A percentile compares a stretch with the other conserved stretches of the same genome.
phyloP scores from a whole-genome alignment of 2,797 vertebrate genomes.

The Cirrhinus mrigala region DNA sequence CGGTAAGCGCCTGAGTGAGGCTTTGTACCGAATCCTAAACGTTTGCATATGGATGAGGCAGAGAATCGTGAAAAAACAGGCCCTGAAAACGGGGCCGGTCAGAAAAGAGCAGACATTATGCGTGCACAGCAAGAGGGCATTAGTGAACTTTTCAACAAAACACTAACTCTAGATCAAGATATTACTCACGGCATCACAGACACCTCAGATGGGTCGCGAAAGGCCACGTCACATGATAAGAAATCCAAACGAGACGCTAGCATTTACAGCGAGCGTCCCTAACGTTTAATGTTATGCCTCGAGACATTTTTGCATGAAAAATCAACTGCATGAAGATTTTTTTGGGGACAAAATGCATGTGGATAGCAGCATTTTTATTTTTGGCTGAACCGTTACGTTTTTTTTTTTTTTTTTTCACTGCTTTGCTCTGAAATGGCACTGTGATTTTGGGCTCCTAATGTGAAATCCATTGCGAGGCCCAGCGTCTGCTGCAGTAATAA shows the following conservation, averaged over 20 bases:
- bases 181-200: constrained; percentile 30
- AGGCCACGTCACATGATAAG: background rate
- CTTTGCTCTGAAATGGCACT: constrained; percentile 1
- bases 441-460: constrained; percentile 27
- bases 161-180: constrained; percentile 41
- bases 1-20: background rate
- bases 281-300: background rate
- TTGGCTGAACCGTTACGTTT: background rate
- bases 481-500: constrained; percentile 53
- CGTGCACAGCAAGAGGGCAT: constrained; percentile 26
- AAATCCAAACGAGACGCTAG: background rate
- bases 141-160: constrained; percentile 52
- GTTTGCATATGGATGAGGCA: constrained; percentile 48
- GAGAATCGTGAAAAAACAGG: constrained; percentile 17
- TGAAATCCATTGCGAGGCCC: constrained; percentile 38
- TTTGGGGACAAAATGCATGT: background rate
- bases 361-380: background rate
- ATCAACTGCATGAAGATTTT: background rate
- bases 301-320: background rate
- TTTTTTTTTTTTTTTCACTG: background rate
- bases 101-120: constrained; percentile 31
- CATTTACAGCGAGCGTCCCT: background rate
- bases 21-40: constrained; percentile 31
- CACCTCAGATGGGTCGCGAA: background rate
- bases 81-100: constrained; percentile 1